A percentile compares a stretch with the other conserved stretches of the same genome.
Evolutionary conservation across 2,888 invertebrate species (phyloP).

Genomic region (Plusia festucae): DNA sequence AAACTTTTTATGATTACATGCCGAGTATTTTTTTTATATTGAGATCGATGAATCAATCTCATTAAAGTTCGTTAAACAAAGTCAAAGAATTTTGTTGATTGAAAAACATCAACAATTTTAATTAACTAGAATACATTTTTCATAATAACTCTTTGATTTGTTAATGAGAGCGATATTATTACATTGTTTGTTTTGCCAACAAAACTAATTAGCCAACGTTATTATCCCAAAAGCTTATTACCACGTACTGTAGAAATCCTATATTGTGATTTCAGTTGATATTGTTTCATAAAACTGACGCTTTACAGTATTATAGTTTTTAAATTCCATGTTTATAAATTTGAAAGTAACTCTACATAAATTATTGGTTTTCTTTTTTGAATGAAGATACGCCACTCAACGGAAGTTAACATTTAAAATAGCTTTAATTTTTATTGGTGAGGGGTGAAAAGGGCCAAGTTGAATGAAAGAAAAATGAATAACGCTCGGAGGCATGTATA

Average conservation of each 20-base stretch:
- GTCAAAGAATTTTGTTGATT: neutral
- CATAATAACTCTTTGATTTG: neutral
- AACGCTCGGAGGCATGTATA: too few species aligned
- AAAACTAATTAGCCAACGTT: neutral
- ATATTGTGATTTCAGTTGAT: neutral
- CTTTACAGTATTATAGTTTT: neutral
- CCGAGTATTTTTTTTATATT: neutral
- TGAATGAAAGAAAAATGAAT: too few species aligned
- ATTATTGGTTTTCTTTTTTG: neutral
- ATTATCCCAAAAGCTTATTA: neutral
- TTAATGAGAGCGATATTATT: neutral
- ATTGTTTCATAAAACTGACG: neutral
- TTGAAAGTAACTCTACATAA: neutral
- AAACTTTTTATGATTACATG: neutral
- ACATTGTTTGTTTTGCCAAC: neutral
- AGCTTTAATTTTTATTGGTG: too few species aligned
- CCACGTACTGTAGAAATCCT: neutral
- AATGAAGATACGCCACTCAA: neutral
- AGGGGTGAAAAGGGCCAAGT: too few species aligned
- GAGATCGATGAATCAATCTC: neutral
- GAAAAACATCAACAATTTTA: neutral
- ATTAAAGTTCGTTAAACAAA: neutral
- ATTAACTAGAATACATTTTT: neutral
- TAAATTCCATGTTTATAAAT: neutral
- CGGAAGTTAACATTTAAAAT: too few species aligned